Conservation (phyloP, 2,113 vertebrate species). For the Paratilapia polleni region DNA sequence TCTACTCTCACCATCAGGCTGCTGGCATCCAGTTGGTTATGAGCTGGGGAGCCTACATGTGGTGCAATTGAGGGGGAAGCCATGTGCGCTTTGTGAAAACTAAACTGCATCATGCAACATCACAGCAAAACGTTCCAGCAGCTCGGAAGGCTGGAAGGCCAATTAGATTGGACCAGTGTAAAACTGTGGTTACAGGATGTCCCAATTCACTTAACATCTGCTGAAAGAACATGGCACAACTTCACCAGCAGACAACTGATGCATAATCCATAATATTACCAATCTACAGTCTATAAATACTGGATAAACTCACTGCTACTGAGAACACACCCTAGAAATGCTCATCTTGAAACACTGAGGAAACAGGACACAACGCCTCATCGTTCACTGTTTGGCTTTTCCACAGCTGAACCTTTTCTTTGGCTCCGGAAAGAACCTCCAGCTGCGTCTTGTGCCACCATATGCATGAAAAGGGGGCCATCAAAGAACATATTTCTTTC, state of each 20-base stretch:
- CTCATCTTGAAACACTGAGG: constrained; percentile 23
- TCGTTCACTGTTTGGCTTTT: constrained; percentile 27
- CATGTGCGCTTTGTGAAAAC: constrained; percentile 41
- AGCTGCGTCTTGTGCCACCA: constrained; percentile 79
- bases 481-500: constrained; percentile 85
- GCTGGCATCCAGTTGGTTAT: constrained; percentile 57
- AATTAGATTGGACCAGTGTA: constrained; percentile 57
- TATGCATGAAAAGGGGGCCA: constrained; percentile 79
- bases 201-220: constrained; percentile 61
- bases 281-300: constrained; percentile 9
- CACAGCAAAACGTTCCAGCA: constrained; percentile 34
- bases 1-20: constrained; percentile 55
- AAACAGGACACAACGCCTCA: constrained; percentile 2
- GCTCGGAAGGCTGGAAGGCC: constrained; percentile 30
- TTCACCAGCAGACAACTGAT: constrained; percentile 17
- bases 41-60: constrained; percentile 41
- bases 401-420: constrained; percentile 52
- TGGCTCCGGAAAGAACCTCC: constrained; percentile 71
- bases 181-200: constrained; percentile 44
- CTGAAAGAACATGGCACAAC: constrained; percentile 21
- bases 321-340: constrained; percentile 13
- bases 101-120: constrained; percentile 14
- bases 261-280: constrained; percentile 13
- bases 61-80: constrained; percentile 35
- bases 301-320: background rate